These are phyloP conservation scores for Micropterix aruncella DNA, from an alignment of 2,888 invertebrate species.

Conservation along the genomic window DNA sequence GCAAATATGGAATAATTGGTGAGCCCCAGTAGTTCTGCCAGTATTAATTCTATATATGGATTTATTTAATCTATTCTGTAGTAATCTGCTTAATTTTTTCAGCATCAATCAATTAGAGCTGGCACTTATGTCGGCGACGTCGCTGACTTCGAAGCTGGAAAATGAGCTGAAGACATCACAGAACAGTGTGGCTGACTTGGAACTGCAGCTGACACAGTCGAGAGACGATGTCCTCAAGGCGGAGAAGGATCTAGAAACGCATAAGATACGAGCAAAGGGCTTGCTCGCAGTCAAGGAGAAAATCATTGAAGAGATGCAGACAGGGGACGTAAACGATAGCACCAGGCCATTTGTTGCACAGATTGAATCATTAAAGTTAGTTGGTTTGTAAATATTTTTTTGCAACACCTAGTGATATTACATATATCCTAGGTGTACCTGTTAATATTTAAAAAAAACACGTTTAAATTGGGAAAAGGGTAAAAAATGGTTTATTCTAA, in stretches of 20 bases:
- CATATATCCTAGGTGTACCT: no score
- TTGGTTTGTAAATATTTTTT: constrained; percentile 17
- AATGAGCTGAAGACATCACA: constrained; percentile 25
- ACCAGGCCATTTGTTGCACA: constrained; percentile 37
- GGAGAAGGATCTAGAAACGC: constrained; percentile 51
- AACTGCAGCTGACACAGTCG: constrained; percentile 31
- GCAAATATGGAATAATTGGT: no score
- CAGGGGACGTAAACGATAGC: constrained; percentile 14
- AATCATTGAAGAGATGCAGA: constrained; percentile 46
- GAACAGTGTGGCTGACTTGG: constrained; percentile 26
- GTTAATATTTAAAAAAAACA: no score
- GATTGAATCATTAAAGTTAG: constrained; percentile 39
- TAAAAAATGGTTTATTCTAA: no score
- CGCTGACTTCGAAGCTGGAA: constrained; percentile 14
- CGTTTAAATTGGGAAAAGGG: no score
- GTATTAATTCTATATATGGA: no score
- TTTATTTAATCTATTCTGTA: no score
- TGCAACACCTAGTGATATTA: no score
- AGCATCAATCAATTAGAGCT: constrained; percentile 9
- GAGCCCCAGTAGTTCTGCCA: no score
- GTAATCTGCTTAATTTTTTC: no score
- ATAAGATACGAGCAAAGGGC: constrained; percentile 64
- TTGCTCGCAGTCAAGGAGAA: constrained; percentile 67
- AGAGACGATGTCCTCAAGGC: constrained; percentile 27
- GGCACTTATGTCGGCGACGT: constrained; percentile 6